phyloP scores from a whole-genome alignment of 2,797 vertebrate species.

The Peromyscus nudipes region DNA sequence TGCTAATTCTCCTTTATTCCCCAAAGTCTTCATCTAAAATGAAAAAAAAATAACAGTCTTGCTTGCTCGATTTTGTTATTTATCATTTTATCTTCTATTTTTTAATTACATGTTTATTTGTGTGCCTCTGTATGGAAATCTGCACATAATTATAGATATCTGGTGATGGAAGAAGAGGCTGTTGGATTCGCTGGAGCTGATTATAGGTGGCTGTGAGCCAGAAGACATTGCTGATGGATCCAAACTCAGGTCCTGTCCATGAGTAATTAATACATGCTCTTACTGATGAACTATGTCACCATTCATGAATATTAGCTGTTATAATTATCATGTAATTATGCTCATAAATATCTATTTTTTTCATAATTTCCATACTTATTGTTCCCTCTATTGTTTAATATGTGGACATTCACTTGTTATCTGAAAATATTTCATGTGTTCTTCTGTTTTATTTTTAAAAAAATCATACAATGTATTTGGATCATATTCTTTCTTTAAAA shows the following conservation, averaged over 20 bases:
- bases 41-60: background rate
- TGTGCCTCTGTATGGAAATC: background rate
- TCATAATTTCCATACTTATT: background rate
- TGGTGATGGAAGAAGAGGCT: background rate
- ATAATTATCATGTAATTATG: background rate
- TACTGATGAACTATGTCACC: background rate
- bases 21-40: background rate
- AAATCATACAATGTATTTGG: background rate
- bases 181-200: background rate
- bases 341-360: background rate
- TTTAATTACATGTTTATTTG: background rate
- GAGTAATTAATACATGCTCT: too few relatives aligned
- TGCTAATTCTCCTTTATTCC: background rate
- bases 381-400: background rate
- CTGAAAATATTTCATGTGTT: background rate
- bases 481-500: background rate
- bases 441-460: background rate
- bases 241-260: background rate
- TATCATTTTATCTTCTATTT: background rate
- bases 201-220: background rate
- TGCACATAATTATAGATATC: background rate
- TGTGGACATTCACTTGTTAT: background rate
- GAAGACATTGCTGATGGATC: background rate
- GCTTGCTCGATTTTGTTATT: background rate
- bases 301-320: background rate